Base-by-base conservation (phyloP, 2,113 vertebrate genomes). In the Henicopernis longicauda region DNA sequence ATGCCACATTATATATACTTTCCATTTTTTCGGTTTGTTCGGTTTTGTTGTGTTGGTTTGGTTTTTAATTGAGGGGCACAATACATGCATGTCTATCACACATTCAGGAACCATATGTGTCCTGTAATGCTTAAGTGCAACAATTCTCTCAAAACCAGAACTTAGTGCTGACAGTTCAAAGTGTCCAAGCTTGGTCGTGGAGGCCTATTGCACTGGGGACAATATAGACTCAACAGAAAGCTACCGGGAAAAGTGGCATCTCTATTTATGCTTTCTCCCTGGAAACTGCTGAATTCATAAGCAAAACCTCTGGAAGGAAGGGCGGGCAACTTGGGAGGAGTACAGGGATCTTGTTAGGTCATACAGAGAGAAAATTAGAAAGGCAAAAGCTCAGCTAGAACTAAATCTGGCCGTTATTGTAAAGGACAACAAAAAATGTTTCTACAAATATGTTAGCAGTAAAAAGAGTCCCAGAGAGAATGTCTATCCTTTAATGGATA, bases 91-190 rank as follows among this genome's bases (percentile, higher is more conserved):
- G 17, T 25, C 11, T 45, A 44, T 42, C 9, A 44, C 5, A 27
- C 27, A n/a, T 34, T 71, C 47, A 90, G 50, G 36, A 55, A 67
- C 1, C 0, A 4, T 12, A 10, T 4, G 5, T 31, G 14, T 57
- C 36, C 34, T 72, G 14, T 62, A 82, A 82, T 0, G 0, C n/a
- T 27, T 50, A n/a, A 67, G 38, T 31, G 4, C 14, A 84, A 40
- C n/a, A 70, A 50, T 38, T 80, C 25, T 50, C 42, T 74, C 54
- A 81, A 92, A 89, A 82, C 3, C 23, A 47, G 65, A 90, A 67
- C 13, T 67, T n/a, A 34, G 25, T 85, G 61, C 45, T 73, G 58
- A 57, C 34, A 61, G 12, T 26, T 57, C 36, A 34, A 69, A 82
- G 12, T n/a, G 19, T 58, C 55, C 47, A 85, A 42, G 27, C 22